phyloP scores from a whole-genome alignment of 2,113 vertebrate genomes.

The Syngnathoides biaculeatus region DNA sequence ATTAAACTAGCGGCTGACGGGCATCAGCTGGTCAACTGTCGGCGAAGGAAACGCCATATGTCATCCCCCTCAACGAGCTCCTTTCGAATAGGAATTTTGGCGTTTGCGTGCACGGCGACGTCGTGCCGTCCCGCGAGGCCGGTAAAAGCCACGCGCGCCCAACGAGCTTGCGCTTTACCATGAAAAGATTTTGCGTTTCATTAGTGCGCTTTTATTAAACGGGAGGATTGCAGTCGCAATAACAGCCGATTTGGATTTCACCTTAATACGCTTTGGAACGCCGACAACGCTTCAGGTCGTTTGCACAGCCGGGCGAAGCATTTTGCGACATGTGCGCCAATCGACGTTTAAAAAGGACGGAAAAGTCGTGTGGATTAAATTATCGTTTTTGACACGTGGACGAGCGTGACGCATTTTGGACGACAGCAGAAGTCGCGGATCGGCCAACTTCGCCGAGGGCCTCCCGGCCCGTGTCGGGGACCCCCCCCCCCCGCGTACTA shows the following conservation, averaged over 20 bases:
- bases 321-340: not conserved
- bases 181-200: not conserved
- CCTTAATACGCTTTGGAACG: too few relatives aligned
- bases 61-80: too few relatives aligned
- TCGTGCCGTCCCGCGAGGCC: slow-evolving; percentile 2
- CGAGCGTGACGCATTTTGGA: not conserved
- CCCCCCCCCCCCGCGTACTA: too few relatives aligned
- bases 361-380: not conserved
- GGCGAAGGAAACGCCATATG: too few relatives aligned
- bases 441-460: too few relatives aligned
- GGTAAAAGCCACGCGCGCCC: not conserved
- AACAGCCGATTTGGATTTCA: not conserved
- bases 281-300: too few relatives aligned
- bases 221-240: not conserved
- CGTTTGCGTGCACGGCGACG: slow-evolving; percentile 1
- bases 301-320: not conserved
- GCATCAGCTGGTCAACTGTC: too few relatives aligned
- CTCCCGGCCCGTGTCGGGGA: too few relatives aligned
- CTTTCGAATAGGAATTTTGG: too few relatives aligned
- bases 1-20: too few relatives aligned
- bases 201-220: not conserved
- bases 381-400: not conserved
- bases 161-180: not conserved
- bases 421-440: not conserved
- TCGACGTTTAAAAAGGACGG: not conserved